These are phyloP conservation scores for Axinella damicornis DNA, from an alignment of 37 sponge, comb jelly and placozoan species.

Conservation along the genomic window DNA sequence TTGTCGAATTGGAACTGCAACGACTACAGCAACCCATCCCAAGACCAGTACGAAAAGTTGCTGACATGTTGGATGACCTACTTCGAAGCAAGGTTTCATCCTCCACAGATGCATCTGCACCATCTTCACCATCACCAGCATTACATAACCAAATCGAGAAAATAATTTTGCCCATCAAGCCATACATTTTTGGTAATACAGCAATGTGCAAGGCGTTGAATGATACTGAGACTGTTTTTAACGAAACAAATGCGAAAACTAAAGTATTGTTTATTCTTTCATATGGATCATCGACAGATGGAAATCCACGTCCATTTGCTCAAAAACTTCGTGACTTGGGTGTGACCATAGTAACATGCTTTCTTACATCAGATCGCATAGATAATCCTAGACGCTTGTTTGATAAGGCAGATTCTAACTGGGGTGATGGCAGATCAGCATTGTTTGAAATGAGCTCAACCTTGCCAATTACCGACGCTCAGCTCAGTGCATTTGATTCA, in stretches of 20 bases:
- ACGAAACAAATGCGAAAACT: not conserved
- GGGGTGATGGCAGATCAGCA: conserved; percentile 22
- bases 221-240: conserved; percentile 28
- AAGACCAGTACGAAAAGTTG: conserved; percentile 25
- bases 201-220: conserved; percentile 57
- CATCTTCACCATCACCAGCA: not conserved
- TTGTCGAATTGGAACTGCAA: not conserved
- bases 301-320: conserved; percentile 38
- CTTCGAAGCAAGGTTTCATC: too few relatives aligned
- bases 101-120: too few relatives aligned
- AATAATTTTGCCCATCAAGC: conserved; percentile 28
- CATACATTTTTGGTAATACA: conserved; percentile 56
- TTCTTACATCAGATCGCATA: conserved; percentile 19
- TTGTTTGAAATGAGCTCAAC: conserved; percentile 54
- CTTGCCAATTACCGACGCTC: conserved; percentile 3
- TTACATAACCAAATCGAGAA: conserved; percentile 28
- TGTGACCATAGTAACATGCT: conserved; percentile 54
- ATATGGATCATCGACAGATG: conserved; percentile 52
- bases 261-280: conserved; percentile 66
- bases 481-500: conserved; percentile 38
- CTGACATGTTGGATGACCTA: conserved; percentile 19
- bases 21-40: not conserved
- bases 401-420: not conserved
- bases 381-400: conserved; percentile 27
- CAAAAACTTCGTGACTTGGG: conserved; percentile 3